A percentile compares a stretch with the other conserved stretches of the same genome.
phyloP scores from a whole-genome alignment of 1,140 invertebrate species.

The Drosophila oshimai region DNA sequence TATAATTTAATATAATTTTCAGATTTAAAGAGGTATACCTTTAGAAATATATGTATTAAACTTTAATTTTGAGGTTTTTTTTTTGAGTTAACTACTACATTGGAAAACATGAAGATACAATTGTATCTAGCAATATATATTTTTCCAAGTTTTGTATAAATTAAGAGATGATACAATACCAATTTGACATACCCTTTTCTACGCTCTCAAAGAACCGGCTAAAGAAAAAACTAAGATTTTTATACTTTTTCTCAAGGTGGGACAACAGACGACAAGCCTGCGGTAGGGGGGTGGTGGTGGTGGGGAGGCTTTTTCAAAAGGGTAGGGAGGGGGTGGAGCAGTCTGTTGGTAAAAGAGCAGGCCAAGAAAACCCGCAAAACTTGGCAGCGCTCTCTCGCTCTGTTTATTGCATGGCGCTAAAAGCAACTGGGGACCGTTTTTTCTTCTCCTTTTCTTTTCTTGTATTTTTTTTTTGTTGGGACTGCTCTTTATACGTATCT shows the following conservation, averaged over 20 bases:
- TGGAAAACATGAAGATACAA: no score
- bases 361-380: constrained; percentile 59
- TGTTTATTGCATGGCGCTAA: constrained; percentile 73
- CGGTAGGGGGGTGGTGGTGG: not conserved
- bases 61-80: no score
- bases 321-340: not conserved
- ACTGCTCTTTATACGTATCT: constrained; percentile 35
- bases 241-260: constrained; percentile 62
- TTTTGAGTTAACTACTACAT: no score
- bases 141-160: no score
- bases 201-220: not conserved
- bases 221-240: constrained; percentile 56
- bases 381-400: constrained; percentile 61
- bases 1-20: no score
- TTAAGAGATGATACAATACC: not conserved
- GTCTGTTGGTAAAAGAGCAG: constrained; percentile 20
- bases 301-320: no score
- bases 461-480: not conserved
- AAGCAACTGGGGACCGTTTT: constrained; percentile 68
- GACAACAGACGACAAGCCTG: constrained; percentile 3
- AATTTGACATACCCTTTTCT: constrained; percentile 13
- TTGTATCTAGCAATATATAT: no score
- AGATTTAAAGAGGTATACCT: no score
- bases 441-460: constrained; percentile 4
- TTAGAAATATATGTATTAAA: not conserved